Evolutionary conservation across 2,888 invertebrate genomes (phyloP).

Genomic region (Myopa testacea): DNA sequence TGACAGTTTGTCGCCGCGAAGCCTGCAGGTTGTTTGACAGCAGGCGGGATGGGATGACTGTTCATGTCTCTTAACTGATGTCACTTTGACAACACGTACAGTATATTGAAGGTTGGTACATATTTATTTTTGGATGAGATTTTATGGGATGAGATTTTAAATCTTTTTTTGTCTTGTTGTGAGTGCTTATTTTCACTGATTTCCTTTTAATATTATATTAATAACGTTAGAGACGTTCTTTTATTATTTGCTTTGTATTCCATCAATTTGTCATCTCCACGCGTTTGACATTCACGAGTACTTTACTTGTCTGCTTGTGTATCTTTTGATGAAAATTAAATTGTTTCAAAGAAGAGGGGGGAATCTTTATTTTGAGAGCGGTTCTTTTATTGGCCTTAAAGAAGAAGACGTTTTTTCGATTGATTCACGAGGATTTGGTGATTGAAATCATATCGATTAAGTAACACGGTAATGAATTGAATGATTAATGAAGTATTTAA

Average conservation of each 20-base stretch:
- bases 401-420: too few species aligned
- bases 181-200: conserved; percentile 14
- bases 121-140: background rate
- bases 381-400: too few species aligned
- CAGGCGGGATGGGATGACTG: background rate
- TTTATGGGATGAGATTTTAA: too few species aligned
- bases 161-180: background rate
- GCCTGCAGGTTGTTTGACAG: conserved; percentile 25
- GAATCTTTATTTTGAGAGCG: background rate
- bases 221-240: conserved; percentile 2
- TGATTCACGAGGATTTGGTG: too few species aligned
- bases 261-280: background rate
- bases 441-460: too few species aligned
- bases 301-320: too few species aligned
- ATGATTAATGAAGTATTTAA: too few species aligned
- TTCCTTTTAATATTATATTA: conserved; percentile 23
- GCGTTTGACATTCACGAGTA: background rate
- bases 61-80: background rate
- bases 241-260: background rate
- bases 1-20: conserved; percentile 32
- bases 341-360: background rate
- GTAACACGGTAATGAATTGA: too few species aligned
- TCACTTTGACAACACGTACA: background rate
- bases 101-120: background rate
- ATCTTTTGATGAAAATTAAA: conserved; percentile 10